Evolutionary conservation across 2,797 vertebrate genomes (phyloP).

Genomic region (Glyptemys insculpta): DNA sequence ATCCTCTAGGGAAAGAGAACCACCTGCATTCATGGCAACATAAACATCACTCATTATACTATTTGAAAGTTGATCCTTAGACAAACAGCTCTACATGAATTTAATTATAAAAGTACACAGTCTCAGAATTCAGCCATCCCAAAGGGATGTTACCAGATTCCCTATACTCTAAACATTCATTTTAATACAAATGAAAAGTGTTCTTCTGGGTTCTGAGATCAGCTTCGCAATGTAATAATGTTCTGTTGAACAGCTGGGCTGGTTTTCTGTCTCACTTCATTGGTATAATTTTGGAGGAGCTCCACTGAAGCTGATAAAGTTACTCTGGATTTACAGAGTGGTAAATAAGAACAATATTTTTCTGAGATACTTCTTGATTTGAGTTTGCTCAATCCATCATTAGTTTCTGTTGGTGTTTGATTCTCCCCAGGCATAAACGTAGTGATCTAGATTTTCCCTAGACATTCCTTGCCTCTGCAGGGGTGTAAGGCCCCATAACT

Average conservation of each 20-base stretch:
- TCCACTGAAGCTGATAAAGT: neutral
- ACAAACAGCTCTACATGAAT: neutral
- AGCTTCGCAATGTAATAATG: neutral
- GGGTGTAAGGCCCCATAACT: neutral
- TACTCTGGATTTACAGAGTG: neutral
- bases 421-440: neutral
- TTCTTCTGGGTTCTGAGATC: neutral
- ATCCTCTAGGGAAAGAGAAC: neutral
- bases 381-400: neutral
- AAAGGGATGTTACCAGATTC: neutral
- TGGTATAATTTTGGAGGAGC: neutral
- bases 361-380: neutral
- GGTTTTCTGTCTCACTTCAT: neutral
- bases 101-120: neutral
- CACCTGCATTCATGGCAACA: neutral
- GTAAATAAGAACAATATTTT: neutral
- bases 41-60: neutral
- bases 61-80: neutral
- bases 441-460: neutral
- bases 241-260: neutral
- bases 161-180: neutral
- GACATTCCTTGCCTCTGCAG: neutral
- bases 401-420: neutral
- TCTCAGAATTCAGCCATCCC: neutral
- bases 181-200: neutral